Conservation (phyloP, 2,113 vertebrate genomes). For the Pseudonaja textilis region DNA sequence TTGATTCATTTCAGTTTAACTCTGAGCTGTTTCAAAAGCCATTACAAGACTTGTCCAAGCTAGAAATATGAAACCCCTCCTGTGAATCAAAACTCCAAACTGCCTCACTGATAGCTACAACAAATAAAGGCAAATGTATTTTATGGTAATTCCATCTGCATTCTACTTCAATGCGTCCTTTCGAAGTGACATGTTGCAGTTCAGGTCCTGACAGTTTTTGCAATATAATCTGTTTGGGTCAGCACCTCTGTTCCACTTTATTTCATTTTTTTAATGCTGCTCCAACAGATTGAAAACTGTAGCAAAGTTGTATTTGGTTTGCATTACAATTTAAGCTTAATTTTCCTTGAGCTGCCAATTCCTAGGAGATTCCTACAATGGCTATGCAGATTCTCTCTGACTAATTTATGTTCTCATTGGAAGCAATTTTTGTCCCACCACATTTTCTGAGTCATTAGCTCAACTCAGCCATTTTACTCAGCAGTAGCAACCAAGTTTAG, state of each 20-base stretch:
- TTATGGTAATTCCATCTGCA: neutral
- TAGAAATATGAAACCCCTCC: conserved; percentile 44
- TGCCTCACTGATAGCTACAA: conserved; percentile 2
- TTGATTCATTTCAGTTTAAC: conserved; percentile 61
- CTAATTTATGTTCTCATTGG: neutral
- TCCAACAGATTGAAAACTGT: neutral
- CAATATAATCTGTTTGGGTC: neutral
- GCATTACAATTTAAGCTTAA: neutral
- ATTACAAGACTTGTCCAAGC: conserved; percentile 40
- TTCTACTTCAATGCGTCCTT: neutral
- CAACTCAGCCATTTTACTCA: neutral
- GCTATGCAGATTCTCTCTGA: neutral
- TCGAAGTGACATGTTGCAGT: neutral
- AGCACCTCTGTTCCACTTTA: neutral
- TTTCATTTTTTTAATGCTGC: neutral
- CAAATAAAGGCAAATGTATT: neutral
- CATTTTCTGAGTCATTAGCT: neutral
- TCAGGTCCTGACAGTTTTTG: neutral
- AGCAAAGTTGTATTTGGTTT: neutral
- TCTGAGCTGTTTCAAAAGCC: conserved; percentile 42
- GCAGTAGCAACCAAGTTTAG: neutral
- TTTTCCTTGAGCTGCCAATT: neutral
- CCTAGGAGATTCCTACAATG: neutral
- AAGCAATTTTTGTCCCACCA: neutral
- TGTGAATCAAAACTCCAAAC: conserved; percentile 35